Conservation (phyloP, 2,113 vertebrate genomes). For the Melanerpes formicivorus region DNA sequence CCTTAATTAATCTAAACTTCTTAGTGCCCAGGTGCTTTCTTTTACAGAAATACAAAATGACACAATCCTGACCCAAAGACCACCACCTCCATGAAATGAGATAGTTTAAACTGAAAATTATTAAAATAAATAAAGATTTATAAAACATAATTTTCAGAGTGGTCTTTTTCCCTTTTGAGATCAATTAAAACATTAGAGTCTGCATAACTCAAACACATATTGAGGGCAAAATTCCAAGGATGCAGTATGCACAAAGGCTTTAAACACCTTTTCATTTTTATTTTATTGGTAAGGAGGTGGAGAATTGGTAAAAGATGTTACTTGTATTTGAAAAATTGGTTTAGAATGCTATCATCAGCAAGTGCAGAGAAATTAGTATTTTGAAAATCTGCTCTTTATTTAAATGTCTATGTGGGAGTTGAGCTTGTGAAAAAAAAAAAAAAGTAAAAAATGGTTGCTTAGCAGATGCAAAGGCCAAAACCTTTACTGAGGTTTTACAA, state of each 20-base stretch:
- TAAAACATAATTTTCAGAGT: neutral
- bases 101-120: neutral
- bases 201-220: neutral
- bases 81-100: neutral
- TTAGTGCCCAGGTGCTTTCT: neutral
- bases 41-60: neutral
- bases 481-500: neutral
- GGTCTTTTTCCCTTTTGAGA: neutral
- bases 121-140: neutral
- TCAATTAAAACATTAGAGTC: neutral
- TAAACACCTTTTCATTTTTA: neutral
- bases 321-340: neutral
- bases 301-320: neutral
- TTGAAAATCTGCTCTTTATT: conserved; percentile 29
- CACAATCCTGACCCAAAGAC: neutral
- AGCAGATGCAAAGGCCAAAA: conserved; percentile 10
- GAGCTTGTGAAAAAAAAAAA: conserved; percentile 7
- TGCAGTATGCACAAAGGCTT: neutral
- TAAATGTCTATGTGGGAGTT: neutral
- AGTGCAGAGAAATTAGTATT: neutral
- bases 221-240: neutral
- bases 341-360: neutral
- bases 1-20: neutral
- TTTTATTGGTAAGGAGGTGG: neutral
- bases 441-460: neutral